Evolutionary conservation across 2,888 invertebrate species (phyloP), one percentile per base, ranked within the genome.

Genomic region (Mallateleia sp.): DNA sequence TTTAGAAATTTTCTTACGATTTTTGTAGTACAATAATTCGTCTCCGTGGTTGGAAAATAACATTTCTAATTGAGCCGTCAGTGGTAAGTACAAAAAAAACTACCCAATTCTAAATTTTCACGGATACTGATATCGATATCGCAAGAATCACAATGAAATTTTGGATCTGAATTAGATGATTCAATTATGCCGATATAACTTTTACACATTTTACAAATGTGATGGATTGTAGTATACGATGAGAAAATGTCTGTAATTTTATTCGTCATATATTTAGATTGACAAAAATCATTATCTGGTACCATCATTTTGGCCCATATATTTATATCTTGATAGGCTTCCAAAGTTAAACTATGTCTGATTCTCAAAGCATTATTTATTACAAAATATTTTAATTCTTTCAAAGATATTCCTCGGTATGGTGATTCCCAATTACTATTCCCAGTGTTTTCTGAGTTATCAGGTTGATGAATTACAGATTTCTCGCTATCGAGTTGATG

Each of bases 1-100:
- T 62, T 74, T 25, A 22, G 24, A 42, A n/a, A n/a, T n/a, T 80
- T 82, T 88, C 66, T 62, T 22, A 50, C 77, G 87, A 56, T 62
- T 54, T 45, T 74, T 77, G 18, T 8, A 0, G 32, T 56, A 58
- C 5, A 58, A 24, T 8, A 66, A 11, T 45, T 28, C n/a, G 56
- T 66, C 58, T 0, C 32, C 56, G n/a, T 67, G 2, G 0, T 78
- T 78, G 9, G 56, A 69, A 64, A 74, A 72, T 15, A 72, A 14
- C 34, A 28, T 28, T 22, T 81, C 24, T 24, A 81, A 64, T 47
- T 81, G 81, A 54, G 81, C 54, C 45, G 64, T 34, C 7, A 81
- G n/a, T 47, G 72, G 64, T 15, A 81, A 56, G 62, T 72, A 72
- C 22, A 72, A 20, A 56, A 81, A 56, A 54, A 81, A 56, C 8